Conservation (phyloP, 1,140 invertebrate species). For the Drosophila parvula region DNA sequence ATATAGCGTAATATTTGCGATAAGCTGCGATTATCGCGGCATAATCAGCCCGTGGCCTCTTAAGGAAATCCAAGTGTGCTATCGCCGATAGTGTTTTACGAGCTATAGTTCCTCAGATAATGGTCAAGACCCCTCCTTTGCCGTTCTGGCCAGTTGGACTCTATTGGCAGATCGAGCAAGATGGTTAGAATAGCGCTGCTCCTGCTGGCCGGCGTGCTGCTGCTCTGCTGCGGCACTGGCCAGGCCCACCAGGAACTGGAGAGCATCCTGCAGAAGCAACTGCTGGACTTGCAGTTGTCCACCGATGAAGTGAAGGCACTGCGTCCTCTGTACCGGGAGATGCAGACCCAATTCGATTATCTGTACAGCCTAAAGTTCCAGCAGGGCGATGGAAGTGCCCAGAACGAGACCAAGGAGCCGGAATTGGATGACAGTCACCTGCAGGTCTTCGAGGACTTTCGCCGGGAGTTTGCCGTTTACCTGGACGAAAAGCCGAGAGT, state of each 20-base stretch:
- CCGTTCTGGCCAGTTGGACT: slow-evolving; percentile 43
- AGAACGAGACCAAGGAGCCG: background rate
- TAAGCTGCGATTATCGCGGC: slow-evolving; percentile 57
- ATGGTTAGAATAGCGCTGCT: slow-evolving; percentile 44
- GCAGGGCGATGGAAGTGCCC: slow-evolving; percentile 53
- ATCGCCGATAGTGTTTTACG: slow-evolving; percentile 51
- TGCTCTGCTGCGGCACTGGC: slow-evolving; percentile 4
- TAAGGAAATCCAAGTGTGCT: slow-evolving; percentile 61
- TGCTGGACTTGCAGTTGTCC: slow-evolving; percentile 55
- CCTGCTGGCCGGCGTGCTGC: slow-evolving; percentile 26
- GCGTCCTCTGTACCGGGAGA: slow-evolving; percentile 62
- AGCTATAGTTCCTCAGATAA: slow-evolving; percentile 29
- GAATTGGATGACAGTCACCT: slow-evolving; percentile 37
- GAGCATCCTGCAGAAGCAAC: slow-evolving; percentile 47
- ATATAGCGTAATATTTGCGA: slow-evolving; percentile 36
- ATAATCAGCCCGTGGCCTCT: slow-evolving; percentile 51
- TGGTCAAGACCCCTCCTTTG: slow-evolving; percentile 9
- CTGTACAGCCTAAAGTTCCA: slow-evolving; percentile 47
- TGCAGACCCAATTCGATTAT: slow-evolving; percentile 71
- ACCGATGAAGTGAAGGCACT: slow-evolving; percentile 56
- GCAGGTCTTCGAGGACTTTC: slow-evolving; percentile 51
- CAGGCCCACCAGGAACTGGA: slow-evolving; percentile 51
- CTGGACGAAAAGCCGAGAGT: slow-evolving; percentile 43
- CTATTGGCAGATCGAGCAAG: slow-evolving; percentile 15
- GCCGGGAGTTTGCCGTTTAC: slow-evolving; percentile 38